Conservation (phyloP, 2,888 invertebrate genomes). For the Athalia circularis region DNA sequence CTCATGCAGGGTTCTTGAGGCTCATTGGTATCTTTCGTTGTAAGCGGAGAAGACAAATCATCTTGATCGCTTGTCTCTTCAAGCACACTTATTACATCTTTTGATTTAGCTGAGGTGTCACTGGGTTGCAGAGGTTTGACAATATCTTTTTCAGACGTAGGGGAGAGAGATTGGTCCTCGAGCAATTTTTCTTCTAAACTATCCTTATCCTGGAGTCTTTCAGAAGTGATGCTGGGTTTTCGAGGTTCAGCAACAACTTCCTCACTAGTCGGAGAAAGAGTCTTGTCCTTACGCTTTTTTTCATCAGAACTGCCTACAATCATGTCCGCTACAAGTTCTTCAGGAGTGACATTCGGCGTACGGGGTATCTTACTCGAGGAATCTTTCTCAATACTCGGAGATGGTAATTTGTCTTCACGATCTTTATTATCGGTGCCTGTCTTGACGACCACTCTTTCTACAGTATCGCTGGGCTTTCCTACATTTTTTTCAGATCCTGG, state of each 20-base stretch:
- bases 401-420: constrained; percentile 7
- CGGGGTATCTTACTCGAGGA: not conserved
- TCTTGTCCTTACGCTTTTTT: not conserved
- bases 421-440: not conserved
- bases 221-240: constrained; percentile 38
- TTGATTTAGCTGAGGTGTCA: not conserved
- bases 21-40: constrained; percentile 25
- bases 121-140: constrained; percentile 38
- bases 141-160: not conserved
- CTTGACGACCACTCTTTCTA: not conserved
- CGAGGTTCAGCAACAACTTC: constrained; percentile 14
- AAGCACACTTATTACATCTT: constrained; percentile 23
- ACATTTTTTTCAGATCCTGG: too few relatives aligned
- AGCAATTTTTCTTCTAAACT: not conserved
- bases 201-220: constrained; percentile 32
- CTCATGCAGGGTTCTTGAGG: constrained; percentile 31
- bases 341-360: not conserved
- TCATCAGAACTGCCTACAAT: not conserved
- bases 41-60: not conserved
- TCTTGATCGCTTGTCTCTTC: constrained; percentile 43
- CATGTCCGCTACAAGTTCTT: not conserved
- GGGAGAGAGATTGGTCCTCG: constrained; percentile 16
- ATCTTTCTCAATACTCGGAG: not conserved
- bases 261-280: constrained; percentile 1
- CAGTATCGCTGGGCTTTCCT: too few relatives aligned